phyloP scores from a whole-genome alignment of 2,888 invertebrate genomes.

The Philereme transversata region DNA sequence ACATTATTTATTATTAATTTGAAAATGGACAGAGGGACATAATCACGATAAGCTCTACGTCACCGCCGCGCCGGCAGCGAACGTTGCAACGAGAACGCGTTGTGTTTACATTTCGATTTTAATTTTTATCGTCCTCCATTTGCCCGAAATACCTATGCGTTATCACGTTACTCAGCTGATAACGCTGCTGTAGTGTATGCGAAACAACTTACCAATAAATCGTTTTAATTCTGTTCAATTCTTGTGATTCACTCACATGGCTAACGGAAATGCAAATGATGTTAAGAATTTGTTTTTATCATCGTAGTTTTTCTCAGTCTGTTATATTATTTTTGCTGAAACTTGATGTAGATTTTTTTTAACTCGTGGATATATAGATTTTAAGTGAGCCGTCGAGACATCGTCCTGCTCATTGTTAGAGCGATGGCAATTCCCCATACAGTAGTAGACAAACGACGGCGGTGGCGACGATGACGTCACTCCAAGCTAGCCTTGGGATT shows the following conservation, averaged over 20 bases:
- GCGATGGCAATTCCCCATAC: slow-evolving; percentile 73
- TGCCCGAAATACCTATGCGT: slow-evolving; percentile 64
- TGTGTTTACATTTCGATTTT: slow-evolving; percentile 65
- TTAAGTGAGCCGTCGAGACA: slow-evolving; percentile 55
- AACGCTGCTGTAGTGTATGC: slow-evolving; percentile 61
- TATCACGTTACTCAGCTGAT: slow-evolving; percentile 73
- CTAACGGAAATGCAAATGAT: neutral
- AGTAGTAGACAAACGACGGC: slow-evolving; percentile 62
- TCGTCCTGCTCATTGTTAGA: slow-evolving; percentile 70
- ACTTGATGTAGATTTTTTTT: slow-evolving; percentile 20
- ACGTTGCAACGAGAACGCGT: slow-evolving; percentile 52
- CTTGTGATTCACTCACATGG: slow-evolving; percentile 5
- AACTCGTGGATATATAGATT: slow-evolving; percentile 6
- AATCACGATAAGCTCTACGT: slow-evolving; percentile 50
- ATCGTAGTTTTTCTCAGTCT: neutral
- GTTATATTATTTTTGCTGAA: neutral
- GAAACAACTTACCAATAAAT: slow-evolving; percentile 57
- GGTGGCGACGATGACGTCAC: slow-evolving; percentile 67
- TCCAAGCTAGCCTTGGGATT: slow-evolving; percentile 75
- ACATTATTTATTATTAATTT: slow-evolving; percentile 17
- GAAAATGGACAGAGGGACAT: slow-evolving; percentile 42
- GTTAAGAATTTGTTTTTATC: neutral
- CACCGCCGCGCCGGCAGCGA: slow-evolving; percentile 40
- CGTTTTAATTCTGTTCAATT: slow-evolving; percentile 45
- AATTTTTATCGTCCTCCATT: slow-evolving; percentile 70